Base-by-base conservation (phyloP, 2,888 invertebrate species). In the Myopa testacea region DNA sequence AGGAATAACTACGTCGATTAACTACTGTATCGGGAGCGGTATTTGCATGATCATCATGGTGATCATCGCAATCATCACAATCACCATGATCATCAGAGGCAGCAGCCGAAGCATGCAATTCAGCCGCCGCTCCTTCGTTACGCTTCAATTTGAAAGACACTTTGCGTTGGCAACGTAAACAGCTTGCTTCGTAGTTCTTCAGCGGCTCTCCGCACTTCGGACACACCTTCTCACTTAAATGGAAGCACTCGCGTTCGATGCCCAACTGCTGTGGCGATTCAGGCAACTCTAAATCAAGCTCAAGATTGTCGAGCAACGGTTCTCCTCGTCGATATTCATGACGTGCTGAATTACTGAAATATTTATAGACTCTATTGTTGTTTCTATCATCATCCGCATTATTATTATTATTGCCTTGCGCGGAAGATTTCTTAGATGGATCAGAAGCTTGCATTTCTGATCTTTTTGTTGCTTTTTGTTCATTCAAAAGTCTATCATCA, bases 311-410 rank as follows among this genome's bases (percentile, higher is more conserved):
- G 4, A 83, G 81, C 62, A 84, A 19, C 1, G 84, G 84, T 58
- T 84, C 80, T 14, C 84, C 85, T 4, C 85, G 85, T 40, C 82
- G 82, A 76, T 87, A 86, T 77, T 88, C 86, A 80, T 86, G 86
- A 6, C 85, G 86, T 4, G 88, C 89, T 3, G 89, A 89, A 81
- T 89, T 89, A 67, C 87, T 89, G 70, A 89, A 89, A 81, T 88
- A 89, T 82, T 88, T 88, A 76, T 89, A 89, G 3, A 89, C 89
- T 81, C 87, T 87, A 78, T 89, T 88, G 50, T 85, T 81, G 50
- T 79, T 78, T 14, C 74, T 67, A 40, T 75, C 65, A 6, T 45
- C 10, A 45, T 45, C 45, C 7, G 7, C 45, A 45, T 6, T 10
- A 45, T 6, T 3, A 70, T 77, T 70, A 70, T 76, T 37, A 40